phyloP scores from a whole-genome alignment of 2,888 invertebrate species.

The Limnephilus marmoratus region DNA sequence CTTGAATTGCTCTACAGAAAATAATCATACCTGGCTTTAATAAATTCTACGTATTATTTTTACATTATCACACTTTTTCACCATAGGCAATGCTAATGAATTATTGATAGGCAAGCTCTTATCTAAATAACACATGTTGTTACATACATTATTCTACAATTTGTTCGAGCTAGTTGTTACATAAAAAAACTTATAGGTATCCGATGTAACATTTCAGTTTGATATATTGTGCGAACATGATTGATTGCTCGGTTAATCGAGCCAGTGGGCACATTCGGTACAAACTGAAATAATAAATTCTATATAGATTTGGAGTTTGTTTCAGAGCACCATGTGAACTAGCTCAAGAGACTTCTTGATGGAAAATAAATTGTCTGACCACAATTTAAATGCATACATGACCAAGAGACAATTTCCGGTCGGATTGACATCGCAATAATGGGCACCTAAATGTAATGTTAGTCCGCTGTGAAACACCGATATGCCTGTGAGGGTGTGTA shows the following conservation, averaged over 20 bases:
- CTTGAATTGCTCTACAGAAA: neutral
- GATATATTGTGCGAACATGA: constrained; percentile 31
- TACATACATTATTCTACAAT: neutral
- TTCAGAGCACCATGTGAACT: constrained; percentile 50
- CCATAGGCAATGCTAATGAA: neutral
- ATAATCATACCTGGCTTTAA: neutral
- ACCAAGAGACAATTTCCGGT: constrained; percentile 2
- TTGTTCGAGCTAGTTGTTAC: neutral
- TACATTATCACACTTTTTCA: neutral
- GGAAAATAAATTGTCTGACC: constrained; percentile 53
- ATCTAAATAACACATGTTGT: neutral
- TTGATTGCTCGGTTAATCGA: constrained; percentile 16
- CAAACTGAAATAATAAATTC: neutral
- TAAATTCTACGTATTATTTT: neutral
- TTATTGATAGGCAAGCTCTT: neutral
- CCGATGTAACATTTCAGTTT: neutral
- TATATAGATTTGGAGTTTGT: neutral
- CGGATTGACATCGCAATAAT: neutral
- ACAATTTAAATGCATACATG: neutral
- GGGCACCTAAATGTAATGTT: neutral
- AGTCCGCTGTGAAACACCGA: too few relatives aligned
- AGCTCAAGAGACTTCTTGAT: constrained; percentile 47
- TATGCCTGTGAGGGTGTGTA: too few relatives aligned
- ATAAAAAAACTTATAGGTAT: neutral
- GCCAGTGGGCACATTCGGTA: neutral